These are phyloP conservation scores for Ditula angustiorana DNA, from an alignment of 2,888 invertebrate species.

Conservation along the genomic window DNA sequence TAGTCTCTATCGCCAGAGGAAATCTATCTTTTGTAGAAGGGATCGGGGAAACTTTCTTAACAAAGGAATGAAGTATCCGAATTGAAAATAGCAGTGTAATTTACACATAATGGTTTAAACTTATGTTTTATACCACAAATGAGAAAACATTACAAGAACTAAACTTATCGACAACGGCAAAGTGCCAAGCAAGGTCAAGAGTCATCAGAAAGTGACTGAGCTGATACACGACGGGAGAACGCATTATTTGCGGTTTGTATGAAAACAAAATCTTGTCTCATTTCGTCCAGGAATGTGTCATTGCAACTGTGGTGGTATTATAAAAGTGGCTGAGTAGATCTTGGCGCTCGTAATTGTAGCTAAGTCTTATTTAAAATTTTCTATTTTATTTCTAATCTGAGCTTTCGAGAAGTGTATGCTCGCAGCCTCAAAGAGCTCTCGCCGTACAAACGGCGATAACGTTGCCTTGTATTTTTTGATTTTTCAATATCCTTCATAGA, in stretches of 20 bases:
- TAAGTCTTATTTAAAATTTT: too few relatives aligned
- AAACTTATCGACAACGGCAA: background rate
- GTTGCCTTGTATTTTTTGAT: too few relatives aligned
- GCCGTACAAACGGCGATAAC: too few relatives aligned
- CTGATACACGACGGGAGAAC: background rate
- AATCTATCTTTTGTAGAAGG: slow-evolving; percentile 26
- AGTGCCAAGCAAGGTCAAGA: background rate
- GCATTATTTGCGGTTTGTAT: background rate
- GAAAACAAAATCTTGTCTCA: background rate
- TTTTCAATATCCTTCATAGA: too few relatives aligned
- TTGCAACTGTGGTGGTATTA: too few relatives aligned
- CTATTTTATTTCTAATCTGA: too few relatives aligned
- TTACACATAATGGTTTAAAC: background rate
- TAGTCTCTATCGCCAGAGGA: slow-evolving; percentile 14
- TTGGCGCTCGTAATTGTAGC: too few relatives aligned
- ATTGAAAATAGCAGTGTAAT: slow-evolving; percentile 6
- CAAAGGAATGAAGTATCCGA: slow-evolving; percentile 10
- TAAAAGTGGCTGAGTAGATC: too few relatives aligned
- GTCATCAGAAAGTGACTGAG: background rate
- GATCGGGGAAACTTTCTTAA: slow-evolving; percentile 16
- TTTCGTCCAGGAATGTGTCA: too few relatives aligned
- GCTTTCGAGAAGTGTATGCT: too few relatives aligned
- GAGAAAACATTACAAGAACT: background rate
- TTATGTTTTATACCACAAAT: background rate
- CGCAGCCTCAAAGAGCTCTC: too few relatives aligned